Base-by-base conservation (phyloP, 2,888 invertebrate genomes). In the Muschampia plurimacula region DNA sequence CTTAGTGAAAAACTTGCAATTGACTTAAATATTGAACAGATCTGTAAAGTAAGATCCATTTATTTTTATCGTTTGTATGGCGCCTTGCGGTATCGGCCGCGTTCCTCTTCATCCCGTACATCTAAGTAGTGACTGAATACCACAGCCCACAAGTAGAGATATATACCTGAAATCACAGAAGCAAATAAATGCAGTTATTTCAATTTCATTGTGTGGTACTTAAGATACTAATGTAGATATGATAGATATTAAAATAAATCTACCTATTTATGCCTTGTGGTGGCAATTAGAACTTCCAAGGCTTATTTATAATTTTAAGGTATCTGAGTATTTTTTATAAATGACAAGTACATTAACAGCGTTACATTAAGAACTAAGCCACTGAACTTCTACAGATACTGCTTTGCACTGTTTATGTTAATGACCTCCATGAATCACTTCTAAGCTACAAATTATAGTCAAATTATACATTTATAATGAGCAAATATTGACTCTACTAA, bases 61-160 rank as follows among this genome's bases (percentile, higher is more conserved):
- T 36, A 28, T n/a, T 32, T 77, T 92, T 93, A 93, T 87, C 94
- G 86, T 77, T 93, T 87, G 86, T 97, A 97, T 0, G 97, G 97
- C 75, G 96, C 96, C 84, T 96, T 97, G 77, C 95, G 95, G 89
- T 97, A 97, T n/a, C 96, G 94, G 62, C 97, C 97, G 74, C 96
- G 90, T 79, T 96, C 95, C 81, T 96, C 96, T 74, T 96, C 95
- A 79, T 97, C 97, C 77, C 96, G 96, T 57, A 97, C 95, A 77
- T 96, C 95, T 78, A 96, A 95, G 88, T 97, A 98, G 88, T 97
- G 97, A 83, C 97, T 97, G 95, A 96, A 97, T 67, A 97, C 97
- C 68, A 98, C 97, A 80, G 96, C 95, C 97, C 98, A 98, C 86
- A 97, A 95, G 90, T 97, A 98, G 70, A 96, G 93, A 89, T 97